Evolutionary conservation across 2,888 invertebrate species (phyloP), one percentile per base, ranked within the genome.

Genomic region (Calephelis perditalis): DNA sequence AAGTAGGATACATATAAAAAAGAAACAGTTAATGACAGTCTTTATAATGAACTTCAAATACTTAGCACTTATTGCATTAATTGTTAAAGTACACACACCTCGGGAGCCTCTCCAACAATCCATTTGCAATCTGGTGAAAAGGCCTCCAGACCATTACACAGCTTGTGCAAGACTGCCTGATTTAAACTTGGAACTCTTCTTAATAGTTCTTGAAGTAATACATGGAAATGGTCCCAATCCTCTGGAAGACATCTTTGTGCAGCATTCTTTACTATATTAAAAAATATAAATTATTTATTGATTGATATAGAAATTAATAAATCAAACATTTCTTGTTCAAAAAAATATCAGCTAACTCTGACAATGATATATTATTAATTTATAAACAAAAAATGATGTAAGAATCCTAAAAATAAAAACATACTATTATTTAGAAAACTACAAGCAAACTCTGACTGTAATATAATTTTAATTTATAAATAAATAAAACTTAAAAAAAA

Each of bases 151-250:
- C 97, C 96, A 76, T 98, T 98, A 72, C 95, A 95, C 11, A 99
- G 90, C 66, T 94, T 94, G 70, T 97, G 95, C 12, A 98, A 91
- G 8, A 93, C 91, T 0, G 96, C 95, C 56, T 93, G 91, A 40
- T 93, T 93, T 58, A 99, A 91, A 56, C 91, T 84, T 0, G 99
- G 99, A 63, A 98, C 94, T 36, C 99, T 92, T 68, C 94, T 93
- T 49, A 99, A 86, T 70, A 98, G 91, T 76, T 97, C 94, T 70
- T 97, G 96, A 43, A 99, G 91, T 55, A 98, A 86, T 54, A 96
- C 92, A 76, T 98, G 96, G 84, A 99, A 99, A 74, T 98, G 97
- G 82, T 99, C 99, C 99, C 99, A 99, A 83, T 99, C 98, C 74
- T 96, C 95, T 0, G 95, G 93, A 45, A 96, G 91, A 73, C 94